Base-by-base conservation (phyloP, 2,113 vertebrate species). In the Acanthochromis polyacanthus region DNA sequence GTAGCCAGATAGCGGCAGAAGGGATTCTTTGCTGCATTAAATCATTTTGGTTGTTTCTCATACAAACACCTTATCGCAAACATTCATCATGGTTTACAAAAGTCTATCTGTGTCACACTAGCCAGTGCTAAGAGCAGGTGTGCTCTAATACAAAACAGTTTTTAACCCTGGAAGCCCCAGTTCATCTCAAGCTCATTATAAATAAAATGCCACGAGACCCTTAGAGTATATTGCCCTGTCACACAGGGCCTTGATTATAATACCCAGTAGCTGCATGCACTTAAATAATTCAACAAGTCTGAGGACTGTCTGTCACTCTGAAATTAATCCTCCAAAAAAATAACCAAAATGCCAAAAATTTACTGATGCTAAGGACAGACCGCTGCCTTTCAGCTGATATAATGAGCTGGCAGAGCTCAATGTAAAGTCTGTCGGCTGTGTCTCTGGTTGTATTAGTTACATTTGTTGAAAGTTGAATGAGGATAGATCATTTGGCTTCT, bases 261-360 rank as follows among this genome's bases (percentile, higher is more conserved):
- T 84, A 87, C 78, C 84, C 82, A 82, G 61, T 78, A 74, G 71
- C 71, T 71, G 61, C 32, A 43, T 69, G 72, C 40, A 69, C 63
- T 86, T 93, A 75, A 93, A 93, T 93, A 81, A 93, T 94, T 92
- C 62, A 91, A 48, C 56, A 78, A 83, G 82, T 85, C 80, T 50
- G 82, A 85, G 71, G 78, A 85, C 84, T 55, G 63, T 36, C 52
- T 71, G 85, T 81, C 81, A 75, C 52, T 80, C 78, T 81, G 50
- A 72, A 80, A 91, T 67, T 57, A 71, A 81, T 60, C 50, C 67
- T 9, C 32, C 32, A 8, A 36, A 80, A 50, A 74, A 71, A 19
- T 83, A 36, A n/a, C 46, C 56, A 74, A 73, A 62, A 85, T 17
- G 2, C 48, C 16, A 66, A 2, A 56, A 68, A 72, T 28, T 11